Conservation (phyloP, 2,797 vertebrate genomes). For the Cynodonichthys magdalenae region DNA sequence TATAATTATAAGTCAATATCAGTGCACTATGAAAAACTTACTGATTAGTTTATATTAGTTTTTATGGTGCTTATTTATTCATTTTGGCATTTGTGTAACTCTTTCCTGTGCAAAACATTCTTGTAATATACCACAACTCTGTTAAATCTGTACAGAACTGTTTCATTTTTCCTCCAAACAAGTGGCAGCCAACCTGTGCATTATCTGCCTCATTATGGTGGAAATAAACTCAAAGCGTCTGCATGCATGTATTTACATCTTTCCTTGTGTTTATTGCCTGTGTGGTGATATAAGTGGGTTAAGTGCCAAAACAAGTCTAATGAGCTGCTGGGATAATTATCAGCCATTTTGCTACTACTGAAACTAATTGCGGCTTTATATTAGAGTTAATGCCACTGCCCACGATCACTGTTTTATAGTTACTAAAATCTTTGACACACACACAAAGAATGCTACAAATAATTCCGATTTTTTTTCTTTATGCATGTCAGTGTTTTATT, state of each 20-base stretch:
- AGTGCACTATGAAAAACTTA: too few relatives aligned
- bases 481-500: constrained; percentile 69
- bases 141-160: constrained; percentile 49
- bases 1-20: too few relatives aligned
- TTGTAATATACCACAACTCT: constrained; percentile 30
- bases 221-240: constrained; percentile 70
- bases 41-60: too few relatives aligned
- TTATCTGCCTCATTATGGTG: constrained; percentile 72
- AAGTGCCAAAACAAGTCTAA: constrained; percentile 76
- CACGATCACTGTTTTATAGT: constrained; percentile 58
- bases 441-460: constrained; percentile 38
- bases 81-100: too few relatives aligned
- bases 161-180: constrained; percentile 62
- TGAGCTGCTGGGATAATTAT: constrained; percentile 79
- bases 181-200: constrained; percentile 73
- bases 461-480: constrained; percentile 72
- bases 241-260: constrained; percentile 65
- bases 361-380: constrained; percentile 74
- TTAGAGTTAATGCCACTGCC: constrained; percentile 65
- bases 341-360: constrained; percentile 75
- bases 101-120: too few relatives aligned
- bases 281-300: constrained; percentile 72
- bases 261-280: constrained; percentile 48
- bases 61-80: too few relatives aligned
- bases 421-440: constrained; percentile 60